Conservation (phyloP, 2,113 vertebrate genomes). For the Mesitornis unicolor region DNA sequence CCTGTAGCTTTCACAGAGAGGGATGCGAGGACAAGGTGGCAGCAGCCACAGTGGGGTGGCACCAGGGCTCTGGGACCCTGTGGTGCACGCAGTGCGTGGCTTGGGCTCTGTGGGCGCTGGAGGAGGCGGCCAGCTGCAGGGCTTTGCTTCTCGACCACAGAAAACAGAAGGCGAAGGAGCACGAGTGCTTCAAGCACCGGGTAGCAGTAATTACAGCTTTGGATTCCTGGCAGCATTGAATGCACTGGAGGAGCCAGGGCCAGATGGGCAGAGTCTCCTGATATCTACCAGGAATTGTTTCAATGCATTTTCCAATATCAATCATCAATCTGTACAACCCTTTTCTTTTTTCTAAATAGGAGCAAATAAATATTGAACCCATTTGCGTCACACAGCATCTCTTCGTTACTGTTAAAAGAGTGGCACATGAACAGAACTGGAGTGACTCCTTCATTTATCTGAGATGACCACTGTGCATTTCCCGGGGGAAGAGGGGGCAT, state of each 20-base stretch:
- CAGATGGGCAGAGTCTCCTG: slow-evolving; percentile 55
- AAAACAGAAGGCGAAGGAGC: background rate
- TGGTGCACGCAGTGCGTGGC: rapidly evolving
- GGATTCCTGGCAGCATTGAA: slow-evolving; percentile 30
- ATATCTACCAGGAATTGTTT: slow-evolving; percentile 26
- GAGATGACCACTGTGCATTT: background rate
- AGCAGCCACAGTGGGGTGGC: background rate
- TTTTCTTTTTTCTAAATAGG: background rate
- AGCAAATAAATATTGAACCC: background rate
- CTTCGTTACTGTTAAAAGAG: background rate
- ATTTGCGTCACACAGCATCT: background rate
- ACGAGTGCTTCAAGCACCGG: background rate
- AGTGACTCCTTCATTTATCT: background rate
- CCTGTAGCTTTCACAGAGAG: background rate
- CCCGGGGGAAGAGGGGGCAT: background rate
- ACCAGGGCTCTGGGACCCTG: rapidly evolving
- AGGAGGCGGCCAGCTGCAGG: slow-evolving; percentile 7
- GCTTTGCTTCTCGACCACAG: background rate
- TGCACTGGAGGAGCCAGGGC: slow-evolving; percentile 15
- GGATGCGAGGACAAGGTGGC: background rate
- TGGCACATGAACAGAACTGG: background rate
- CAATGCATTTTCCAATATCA: slow-evolving; percentile 6
- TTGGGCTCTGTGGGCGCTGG: background rate
- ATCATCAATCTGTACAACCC: background rate
- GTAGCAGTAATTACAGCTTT: slow-evolving; percentile 44